These are phyloP conservation scores for Micromys minutus DNA, from an alignment of 2,113 vertebrate genomes.

Conservation along the genomic window DNA sequence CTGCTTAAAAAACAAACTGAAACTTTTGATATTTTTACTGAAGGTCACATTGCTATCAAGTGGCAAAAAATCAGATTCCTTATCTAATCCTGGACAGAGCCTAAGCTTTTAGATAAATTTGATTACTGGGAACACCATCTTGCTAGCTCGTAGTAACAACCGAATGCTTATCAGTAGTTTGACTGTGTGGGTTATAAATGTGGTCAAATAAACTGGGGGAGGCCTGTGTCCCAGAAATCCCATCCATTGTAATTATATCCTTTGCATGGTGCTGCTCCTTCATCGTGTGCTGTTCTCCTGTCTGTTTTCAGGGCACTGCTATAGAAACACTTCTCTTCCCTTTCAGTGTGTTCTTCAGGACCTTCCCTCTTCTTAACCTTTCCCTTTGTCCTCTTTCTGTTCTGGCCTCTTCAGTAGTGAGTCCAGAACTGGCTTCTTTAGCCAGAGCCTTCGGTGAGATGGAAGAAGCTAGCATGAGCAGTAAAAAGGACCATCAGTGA, in stretches of 20 bases:
- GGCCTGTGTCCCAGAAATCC: neutral
- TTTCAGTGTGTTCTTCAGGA: neutral
- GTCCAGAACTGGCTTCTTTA: neutral
- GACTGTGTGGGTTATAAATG: neutral
- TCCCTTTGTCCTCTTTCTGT: neutral
- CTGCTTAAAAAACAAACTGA: neutral
- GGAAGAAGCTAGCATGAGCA: neutral
- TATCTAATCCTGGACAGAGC: neutral
- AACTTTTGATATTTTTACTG: neutral
- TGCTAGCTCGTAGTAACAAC: neutral
- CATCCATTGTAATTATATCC: neutral
- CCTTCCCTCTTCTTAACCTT: neutral
- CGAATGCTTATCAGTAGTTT: neutral
- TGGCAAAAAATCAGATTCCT: neutral
- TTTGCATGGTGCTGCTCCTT: neutral
- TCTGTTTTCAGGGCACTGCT: neutral
- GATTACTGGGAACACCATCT: neutral
- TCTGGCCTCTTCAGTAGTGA: neutral
- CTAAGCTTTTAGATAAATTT: neutral
- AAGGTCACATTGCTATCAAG: neutral
- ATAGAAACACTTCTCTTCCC: neutral
- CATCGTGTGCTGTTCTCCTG: neutral
- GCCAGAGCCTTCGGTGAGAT: neutral
- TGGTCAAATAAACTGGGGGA: neutral
- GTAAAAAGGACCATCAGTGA: neutral